Conservation (phyloP, 2,888 invertebrate genomes). For the Sinopyrophorus schimmeli region DNA sequence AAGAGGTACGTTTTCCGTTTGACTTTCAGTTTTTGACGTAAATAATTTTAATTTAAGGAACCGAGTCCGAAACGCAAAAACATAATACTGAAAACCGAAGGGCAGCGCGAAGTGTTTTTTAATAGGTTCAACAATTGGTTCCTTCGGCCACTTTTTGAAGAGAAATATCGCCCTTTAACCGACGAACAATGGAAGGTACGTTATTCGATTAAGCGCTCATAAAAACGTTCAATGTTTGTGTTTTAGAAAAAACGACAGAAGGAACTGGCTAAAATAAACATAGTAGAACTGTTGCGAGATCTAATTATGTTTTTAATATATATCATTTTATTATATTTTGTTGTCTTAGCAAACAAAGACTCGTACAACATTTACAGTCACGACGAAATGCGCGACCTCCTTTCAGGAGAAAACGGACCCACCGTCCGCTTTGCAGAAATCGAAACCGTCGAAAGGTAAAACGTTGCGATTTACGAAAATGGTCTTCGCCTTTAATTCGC, state of each 20-base stretch:
- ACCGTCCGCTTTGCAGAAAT: constrained; percentile 11
- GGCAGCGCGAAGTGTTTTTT: constrained; percentile 11
- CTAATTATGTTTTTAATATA: constrained; percentile 31
- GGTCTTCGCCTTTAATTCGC: too few relatives aligned
- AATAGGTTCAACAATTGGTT: constrained; percentile 14
- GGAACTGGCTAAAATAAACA: constrained; percentile 4
- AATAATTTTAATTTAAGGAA: not conserved
- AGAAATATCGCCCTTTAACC: constrained; percentile 22
- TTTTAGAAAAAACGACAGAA: constrained; percentile 17
- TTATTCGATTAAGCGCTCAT: not conserved
- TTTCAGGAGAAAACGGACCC: constrained; percentile 3
- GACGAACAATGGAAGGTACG: constrained; percentile 20
- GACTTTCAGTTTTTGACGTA: not conserved
- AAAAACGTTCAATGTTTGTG: not conserved
- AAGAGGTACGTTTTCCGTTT: too few relatives aligned
- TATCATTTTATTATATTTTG: constrained; percentile 25
- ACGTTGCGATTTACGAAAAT: too few relatives aligned
- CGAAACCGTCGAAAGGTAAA: constrained; percentile 14
- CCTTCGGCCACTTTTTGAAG: constrained; percentile 17
- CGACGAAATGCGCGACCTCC: constrained; percentile 12
- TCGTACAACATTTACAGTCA: constrained; percentile 15
- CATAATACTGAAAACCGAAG: constrained; percentile 29
- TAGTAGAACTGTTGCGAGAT: constrained; percentile 26
- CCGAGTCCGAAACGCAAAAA: not conserved
- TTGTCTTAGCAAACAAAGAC: constrained; percentile 25